Evolutionary conservation across 2,797 vertebrate genomes (phyloP).

Genomic region (Valencia hispanica): DNA sequence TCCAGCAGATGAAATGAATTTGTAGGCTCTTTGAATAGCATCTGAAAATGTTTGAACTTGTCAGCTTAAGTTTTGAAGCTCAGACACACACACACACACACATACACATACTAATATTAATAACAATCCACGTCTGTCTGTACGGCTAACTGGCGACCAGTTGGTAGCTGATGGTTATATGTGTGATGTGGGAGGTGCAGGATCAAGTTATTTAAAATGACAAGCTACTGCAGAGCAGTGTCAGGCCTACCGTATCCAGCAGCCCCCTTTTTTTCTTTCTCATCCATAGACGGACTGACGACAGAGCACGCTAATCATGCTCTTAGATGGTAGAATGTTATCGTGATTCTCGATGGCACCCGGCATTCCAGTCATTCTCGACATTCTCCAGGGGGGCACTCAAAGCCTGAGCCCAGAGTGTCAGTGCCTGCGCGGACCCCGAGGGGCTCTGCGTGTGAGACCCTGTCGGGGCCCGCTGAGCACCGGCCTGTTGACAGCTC

Average conservation of each 20-base stretch:
- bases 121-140: conserved; percentile 31
- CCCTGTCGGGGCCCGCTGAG: conserved; percentile 78
- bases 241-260: conserved; percentile 81
- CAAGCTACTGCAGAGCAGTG: conserved; percentile 78
- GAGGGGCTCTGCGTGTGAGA: conserved; percentile 72
- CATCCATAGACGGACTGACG: conserved; percentile 62
- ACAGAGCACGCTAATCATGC: conserved; percentile 54
- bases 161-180: conserved; percentile 51
- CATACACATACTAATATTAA: not conserved
- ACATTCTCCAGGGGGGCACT: conserved; percentile 62
- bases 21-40: not conserved
- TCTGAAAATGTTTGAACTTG: not conserved
- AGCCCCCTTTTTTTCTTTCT: conserved; percentile 54
- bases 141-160: not conserved
- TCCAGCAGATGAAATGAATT: conserved; percentile 8
- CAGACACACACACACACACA: conserved; percentile 12
- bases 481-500: conserved; percentile 89
- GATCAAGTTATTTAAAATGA: conserved; percentile 83
- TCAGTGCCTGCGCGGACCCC: conserved; percentile 58
- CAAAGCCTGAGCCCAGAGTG: conserved; percentile 39
- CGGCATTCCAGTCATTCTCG: conserved; percentile 75
- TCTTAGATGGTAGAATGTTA: conserved; percentile 66
- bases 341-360: conserved; percentile 71
- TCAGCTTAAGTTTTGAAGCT: conserved; percentile 15
- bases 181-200: conserved; percentile 56